Evolutionary conservation across 2,888 invertebrate genomes (phyloP).

Genomic region (Aplocera efformata): DNA sequence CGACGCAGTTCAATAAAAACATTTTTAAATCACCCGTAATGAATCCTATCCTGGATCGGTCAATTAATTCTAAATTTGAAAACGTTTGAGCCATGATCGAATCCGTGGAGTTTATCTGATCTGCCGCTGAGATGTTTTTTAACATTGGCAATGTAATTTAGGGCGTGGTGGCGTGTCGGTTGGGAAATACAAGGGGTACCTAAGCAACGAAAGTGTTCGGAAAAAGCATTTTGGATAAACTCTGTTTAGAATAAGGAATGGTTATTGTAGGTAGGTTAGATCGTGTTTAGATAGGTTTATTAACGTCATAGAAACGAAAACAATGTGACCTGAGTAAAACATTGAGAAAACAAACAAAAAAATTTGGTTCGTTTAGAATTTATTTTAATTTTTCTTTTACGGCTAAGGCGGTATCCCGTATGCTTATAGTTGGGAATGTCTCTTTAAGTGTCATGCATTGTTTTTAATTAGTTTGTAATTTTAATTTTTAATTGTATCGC

Average conservation of each 20-base stretch:
- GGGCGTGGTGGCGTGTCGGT: constrained; percentile 6
- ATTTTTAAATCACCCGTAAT: constrained; percentile 6
- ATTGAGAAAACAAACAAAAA: constrained; percentile 41
- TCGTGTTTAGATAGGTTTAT: constrained; percentile 59
- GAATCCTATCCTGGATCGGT: constrained; percentile 23
- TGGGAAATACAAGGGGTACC: constrained; percentile 8
- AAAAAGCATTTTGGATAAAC: constrained; percentile 38
- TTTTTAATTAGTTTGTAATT: constrained; percentile 49
- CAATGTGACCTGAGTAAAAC: constrained; percentile 39
- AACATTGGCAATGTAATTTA: constrained; percentile 1
- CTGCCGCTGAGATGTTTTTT: constrained; percentile 10
- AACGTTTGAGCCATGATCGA: constrained; percentile 27
- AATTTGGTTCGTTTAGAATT: constrained; percentile 51
- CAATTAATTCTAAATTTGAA: constrained; percentile 24
- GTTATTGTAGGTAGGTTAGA: constrained; percentile 58
- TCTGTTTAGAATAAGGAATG: constrained; percentile 49
- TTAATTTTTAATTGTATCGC: constrained; percentile 59
- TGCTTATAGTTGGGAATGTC: constrained; percentile 62
- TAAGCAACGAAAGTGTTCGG: constrained; percentile 16
- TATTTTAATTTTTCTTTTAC: constrained; percentile 49
- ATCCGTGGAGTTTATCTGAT: constrained; percentile 26
- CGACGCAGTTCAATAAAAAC: background rate
- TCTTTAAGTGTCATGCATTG: constrained; percentile 66
- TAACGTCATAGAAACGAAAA: constrained; percentile 72
- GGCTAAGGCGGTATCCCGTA: constrained; percentile 63